These are phyloP conservation scores for Marisa cornuarietis DNA, from an alignment of 1,140 invertebrate genomes.

Conservation along the genomic window DNA sequence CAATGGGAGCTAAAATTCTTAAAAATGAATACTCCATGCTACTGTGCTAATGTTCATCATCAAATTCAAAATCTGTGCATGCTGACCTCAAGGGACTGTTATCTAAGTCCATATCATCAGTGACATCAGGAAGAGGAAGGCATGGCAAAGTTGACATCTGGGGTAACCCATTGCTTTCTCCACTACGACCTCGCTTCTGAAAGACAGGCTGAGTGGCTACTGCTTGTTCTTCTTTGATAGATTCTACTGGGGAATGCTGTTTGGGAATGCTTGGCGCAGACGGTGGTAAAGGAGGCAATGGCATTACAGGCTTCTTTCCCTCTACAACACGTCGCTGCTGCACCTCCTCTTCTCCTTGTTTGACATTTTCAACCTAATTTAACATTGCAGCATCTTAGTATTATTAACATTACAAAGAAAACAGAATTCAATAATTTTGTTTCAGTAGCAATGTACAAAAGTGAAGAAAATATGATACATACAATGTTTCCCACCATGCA, in stretches of 20 bases:
- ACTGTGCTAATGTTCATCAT: too few species aligned
- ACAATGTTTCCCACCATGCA: too few species aligned
- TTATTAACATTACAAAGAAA: not conserved
- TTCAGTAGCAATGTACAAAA: too few species aligned
- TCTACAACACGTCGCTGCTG: slow-evolving; percentile 16
- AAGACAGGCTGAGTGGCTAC: too few species aligned
- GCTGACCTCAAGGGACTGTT: slow-evolving; percentile 53
- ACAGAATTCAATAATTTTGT: not conserved
- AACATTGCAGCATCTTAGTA: too few species aligned
- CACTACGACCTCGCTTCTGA: not conserved
- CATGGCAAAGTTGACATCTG: slow-evolving; percentile 39
- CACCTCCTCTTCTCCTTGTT: slow-evolving; percentile 19
- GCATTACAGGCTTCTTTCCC: slow-evolving; percentile 42
- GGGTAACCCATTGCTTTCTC: slow-evolving; percentile 13
- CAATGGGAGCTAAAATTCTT: too few species aligned
- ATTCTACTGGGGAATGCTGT: slow-evolving; percentile 2
- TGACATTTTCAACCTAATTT: slow-evolving; percentile 16
- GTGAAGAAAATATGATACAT: too few species aligned
- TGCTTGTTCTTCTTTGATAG: too few species aligned
- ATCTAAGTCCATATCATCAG: slow-evolving; percentile 46
- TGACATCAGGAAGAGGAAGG: slow-evolving; percentile 52
- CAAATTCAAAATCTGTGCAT: too few species aligned
- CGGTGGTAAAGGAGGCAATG: slow-evolving; percentile 8
- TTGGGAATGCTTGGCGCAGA: not conserved
- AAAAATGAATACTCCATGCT: too few species aligned